phyloP scores from a whole-genome alignment of 30 jellyfish, hydroid and myxozoan genomes.

The Catostylus mosaicus region DNA sequence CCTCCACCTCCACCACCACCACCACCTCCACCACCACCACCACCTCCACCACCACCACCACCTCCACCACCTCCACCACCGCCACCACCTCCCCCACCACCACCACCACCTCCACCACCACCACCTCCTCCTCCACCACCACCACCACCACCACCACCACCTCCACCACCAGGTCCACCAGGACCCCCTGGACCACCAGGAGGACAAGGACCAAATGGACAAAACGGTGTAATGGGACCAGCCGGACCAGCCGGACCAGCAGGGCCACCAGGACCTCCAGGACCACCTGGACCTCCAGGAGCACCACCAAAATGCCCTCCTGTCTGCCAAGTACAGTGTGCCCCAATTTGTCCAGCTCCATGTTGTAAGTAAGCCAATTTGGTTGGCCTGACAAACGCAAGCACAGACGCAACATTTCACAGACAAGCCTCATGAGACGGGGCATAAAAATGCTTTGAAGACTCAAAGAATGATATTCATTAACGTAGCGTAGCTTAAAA shows the following conservation, averaged over 20 bases:
- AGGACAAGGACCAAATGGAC: slow-evolving; percentile 95
- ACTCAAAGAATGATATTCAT: slow-evolving; percentile 12
- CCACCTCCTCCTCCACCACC: slow-evolving; percentile 95
- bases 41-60: slow-evolving; percentile 95
- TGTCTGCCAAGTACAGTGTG: slow-evolving; percentile 84
- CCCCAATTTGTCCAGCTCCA: slow-evolving; percentile 89
- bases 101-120: slow-evolving; percentile 94
- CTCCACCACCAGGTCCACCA: slow-evolving; percentile 91
- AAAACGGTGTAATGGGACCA: slow-evolving; percentile 97
- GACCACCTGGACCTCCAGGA: slow-evolving; percentile 99
- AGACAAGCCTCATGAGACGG: neutral
- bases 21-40: slow-evolving; percentile 90
- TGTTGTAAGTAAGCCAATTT: slow-evolving; percentile 46
- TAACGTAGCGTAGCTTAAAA: neutral
- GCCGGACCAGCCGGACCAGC: slow-evolving; percentile 98
- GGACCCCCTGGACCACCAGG: slow-evolving; percentile 94
- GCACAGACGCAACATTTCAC: neutral
- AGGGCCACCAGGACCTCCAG: slow-evolving; percentile 99
- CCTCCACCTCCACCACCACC: slow-evolving; percentile 24
- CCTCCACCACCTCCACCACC: slow-evolving; percentile 95
- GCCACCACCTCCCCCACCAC: slow-evolving; percentile 95
- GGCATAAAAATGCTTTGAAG: neutral
- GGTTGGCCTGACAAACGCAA: neutral
- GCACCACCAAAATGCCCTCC: slow-evolving; percentile 98
- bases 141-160: slow-evolving; percentile 79